A percentile compares a stretch with the other conserved stretches of the same genome.
phyloP scores from a whole-genome alignment of 2,888 invertebrate species.

The Leucoma salicis region DNA sequence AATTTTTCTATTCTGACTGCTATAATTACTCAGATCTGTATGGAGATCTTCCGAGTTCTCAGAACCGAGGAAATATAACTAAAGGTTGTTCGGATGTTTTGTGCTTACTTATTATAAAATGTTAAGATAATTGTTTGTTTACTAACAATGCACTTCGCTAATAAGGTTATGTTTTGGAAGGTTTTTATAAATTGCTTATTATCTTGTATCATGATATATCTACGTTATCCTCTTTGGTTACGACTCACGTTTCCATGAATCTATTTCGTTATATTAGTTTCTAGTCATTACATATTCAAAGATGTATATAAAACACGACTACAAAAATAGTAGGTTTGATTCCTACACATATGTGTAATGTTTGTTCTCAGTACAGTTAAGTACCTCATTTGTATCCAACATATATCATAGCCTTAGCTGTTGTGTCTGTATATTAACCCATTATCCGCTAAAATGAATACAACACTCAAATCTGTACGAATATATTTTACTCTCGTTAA shows the following conservation, averaged over 20 bases:
- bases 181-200: slow-evolving; percentile 4
- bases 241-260: neutral
- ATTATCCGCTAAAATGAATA: too few species aligned
- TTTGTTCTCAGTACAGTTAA: too few species aligned
- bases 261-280: neutral
- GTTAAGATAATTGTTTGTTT: slow-evolving; percentile 24
- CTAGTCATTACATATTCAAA: too few species aligned
- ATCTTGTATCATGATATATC: neutral
- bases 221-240: neutral
- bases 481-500: too few species aligned
- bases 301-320: too few species aligned
- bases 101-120: slow-evolving; percentile 22
- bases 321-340: too few species aligned
- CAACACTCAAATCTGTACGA: too few species aligned
- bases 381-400: too few species aligned
- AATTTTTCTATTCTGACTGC: slow-evolving; percentile 13
- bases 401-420: too few species aligned
- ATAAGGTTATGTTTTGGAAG: slow-evolving; percentile 13
- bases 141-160: slow-evolving; percentile 19
- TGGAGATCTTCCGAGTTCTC: slow-evolving; percentile 22
- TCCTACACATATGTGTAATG: too few species aligned
- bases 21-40: slow-evolving; percentile 27
- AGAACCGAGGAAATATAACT: slow-evolving; percentile 35
- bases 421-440: too few species aligned
- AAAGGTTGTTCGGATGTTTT: slow-evolving; percentile 15